phyloP scores from a whole-genome alignment of 2,113 vertebrate species.

The Ammodytes dubius region DNA sequence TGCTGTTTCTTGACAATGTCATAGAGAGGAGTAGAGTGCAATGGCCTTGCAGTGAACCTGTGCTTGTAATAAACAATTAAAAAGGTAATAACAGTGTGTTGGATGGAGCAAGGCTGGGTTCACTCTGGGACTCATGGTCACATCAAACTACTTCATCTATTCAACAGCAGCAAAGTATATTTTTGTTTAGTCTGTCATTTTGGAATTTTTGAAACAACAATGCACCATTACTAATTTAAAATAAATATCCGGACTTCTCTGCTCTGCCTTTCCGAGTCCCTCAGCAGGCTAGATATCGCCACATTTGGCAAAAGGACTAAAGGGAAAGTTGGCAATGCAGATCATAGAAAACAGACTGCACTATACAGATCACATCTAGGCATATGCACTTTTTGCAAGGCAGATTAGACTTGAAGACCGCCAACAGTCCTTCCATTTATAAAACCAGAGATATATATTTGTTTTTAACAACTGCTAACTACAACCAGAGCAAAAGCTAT shows the following conservation, averaged over 20 bases:
- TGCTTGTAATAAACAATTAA: background rate
- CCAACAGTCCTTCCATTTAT: background rate
- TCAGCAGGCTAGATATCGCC: background rate
- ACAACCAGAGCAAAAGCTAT: too few species aligned
- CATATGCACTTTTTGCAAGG: background rate
- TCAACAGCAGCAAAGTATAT: background rate
- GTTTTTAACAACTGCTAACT: too few species aligned
- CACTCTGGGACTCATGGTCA: background rate
- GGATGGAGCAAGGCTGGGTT: background rate
- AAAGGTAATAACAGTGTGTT: background rate
- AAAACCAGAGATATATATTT: background rate
- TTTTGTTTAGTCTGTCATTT: background rate
- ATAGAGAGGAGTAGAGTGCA: background rate
- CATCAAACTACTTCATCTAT: background rate
- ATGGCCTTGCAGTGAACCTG: background rate
- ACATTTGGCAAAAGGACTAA: background rate
- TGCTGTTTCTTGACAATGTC: background rate
- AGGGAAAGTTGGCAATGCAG: background rate
- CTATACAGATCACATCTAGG: background rate
- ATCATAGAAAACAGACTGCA: background rate
- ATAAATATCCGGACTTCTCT: background rate
- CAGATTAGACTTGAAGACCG: background rate
- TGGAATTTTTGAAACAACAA: background rate
- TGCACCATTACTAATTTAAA: background rate
- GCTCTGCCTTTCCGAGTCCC: background rate